Evolutionary conservation across 2,113 vertebrate species (phyloP), one percentile per base, ranked within the genome.

Genomic region (Rhegmatorhina hoffmannsi): DNA sequence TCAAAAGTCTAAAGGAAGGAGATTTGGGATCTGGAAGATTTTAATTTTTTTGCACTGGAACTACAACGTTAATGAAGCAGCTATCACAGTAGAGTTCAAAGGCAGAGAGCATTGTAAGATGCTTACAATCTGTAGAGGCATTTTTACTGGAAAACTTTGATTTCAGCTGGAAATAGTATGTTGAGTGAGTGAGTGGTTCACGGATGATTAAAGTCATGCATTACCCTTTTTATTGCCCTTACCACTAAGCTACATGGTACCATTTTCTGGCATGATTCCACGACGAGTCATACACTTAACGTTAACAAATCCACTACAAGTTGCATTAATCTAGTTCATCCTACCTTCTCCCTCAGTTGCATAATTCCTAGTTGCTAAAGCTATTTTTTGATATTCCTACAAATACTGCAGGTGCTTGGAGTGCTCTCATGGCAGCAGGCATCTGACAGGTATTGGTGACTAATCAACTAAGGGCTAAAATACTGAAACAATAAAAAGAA

Each of bases 1-100:
- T 99, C 99, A 3, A 99, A 99, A 98, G 98, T 97, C 40, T 99
- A 96, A 99, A 90, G 53, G 29, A 69, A 83, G 69, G 49, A 49
- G 47, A 52, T n/a, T 49, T 56, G 73, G 73, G 52, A 86, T 68
- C 53, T 55, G 46, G 46, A 67, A 58, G 75, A 34, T 12, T 17
- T 43, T 67, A 26, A 29, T n/a, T 59, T 72, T 59, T 94, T 97
- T 97, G 92, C 89, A 94, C 96, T 96, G 89, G 96, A 96, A 95
- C 89, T 87, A 82, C 78, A 49, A 63, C 13, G 40, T 85, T 90
- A 91, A 72, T 70, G 80, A 93, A 89, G 87, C 95, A 95, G 93
- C 95, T 95, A 84, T 63, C 55, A 85, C 79, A 62, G 79, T 8
- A n/a, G 88, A 82, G 59, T 76, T 92, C 77, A 81, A 79, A 95